Conservation (phyloP, 2,797 vertebrate species). For the Sebastes iracundus region DNA sequence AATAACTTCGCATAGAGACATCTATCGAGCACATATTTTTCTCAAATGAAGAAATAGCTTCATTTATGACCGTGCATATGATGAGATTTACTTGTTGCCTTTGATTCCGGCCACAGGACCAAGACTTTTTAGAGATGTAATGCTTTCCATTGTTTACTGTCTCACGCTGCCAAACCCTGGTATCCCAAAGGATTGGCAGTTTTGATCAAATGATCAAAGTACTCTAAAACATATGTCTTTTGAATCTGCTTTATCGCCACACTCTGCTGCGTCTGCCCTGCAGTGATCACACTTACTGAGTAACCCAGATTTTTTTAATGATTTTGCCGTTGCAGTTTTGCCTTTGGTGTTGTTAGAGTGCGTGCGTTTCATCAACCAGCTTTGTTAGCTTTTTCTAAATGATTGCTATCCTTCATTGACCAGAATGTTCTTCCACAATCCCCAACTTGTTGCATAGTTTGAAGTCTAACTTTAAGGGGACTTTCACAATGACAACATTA, state of each 20-base stretch:
- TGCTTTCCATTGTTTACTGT: conserved; percentile 37
- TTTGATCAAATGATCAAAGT: conserved; percentile 66
- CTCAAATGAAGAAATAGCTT: conserved; percentile 20
- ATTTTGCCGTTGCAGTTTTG: not conserved
- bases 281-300: not conserved
- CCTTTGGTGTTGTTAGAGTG: not conserved
- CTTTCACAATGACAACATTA: not conserved
- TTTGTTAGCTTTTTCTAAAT: not conserved
- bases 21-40: conserved; percentile 31
- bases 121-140: conserved; percentile 19
- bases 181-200: conserved; percentile 35
- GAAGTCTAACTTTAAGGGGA: not conserved
- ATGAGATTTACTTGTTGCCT: conserved; percentile 33
- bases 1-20: conserved; percentile 28
- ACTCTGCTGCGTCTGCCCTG: not conserved
- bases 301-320: not conserved
- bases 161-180: conserved; percentile 34
- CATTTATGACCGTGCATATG: conserved; percentile 57
- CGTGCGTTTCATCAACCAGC: not conserved
- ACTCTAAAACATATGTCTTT: conserved; percentile 49
- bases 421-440: not conserved
- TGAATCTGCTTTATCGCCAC: conserved; percentile 5
- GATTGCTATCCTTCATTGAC: not conserved
- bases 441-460: not conserved
- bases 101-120: conserved; percentile 44